Evolutionary conservation across 2,113 vertebrate species (phyloP), one percentile per base, ranked within the genome.

Genomic region (Tachysurus vachellii): DNA sequence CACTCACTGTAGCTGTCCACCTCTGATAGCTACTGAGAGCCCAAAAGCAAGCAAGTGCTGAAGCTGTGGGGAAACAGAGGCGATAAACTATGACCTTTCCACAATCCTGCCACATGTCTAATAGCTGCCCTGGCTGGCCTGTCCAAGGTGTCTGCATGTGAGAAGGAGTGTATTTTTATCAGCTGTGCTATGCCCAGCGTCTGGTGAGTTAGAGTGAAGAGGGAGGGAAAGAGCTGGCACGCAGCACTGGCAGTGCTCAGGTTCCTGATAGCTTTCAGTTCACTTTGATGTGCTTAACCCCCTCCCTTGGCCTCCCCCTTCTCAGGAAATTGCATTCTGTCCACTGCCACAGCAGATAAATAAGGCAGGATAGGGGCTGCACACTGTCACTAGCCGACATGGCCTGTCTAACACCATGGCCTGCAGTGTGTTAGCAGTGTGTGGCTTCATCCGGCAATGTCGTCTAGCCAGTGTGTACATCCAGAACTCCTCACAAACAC

Each of bases 291-390:
- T 96, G 92, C 91, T 84, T 88, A 88, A 93, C 94, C 92, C 87
- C 86, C 90, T 82, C 82, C 84, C 64, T 88, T 90, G 88, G 90
- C 81, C 5, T 86, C 90, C 92, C 92, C 91, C 94, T 92, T 93
- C 90, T 93, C 92, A 95, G 95, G 94, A 97, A 96, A 96, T 88
- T 93, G 94, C 93, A 94, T 93, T 93, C 90, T 91, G 85, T 94
- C 93, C 93, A 83, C 95, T 93, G 91, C 94, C 93, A 94, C 92
- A 87, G 92, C 64, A 91, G 94, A 96, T 94, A 95, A 95, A 96
- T 80, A 93, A 94, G 95, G 93, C 94, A 86, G 91, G 90, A 93
- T 90, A 92, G 62, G 92, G 93, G 87, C 93, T 92, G 95, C 86
- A 14, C 91, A 93, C 92, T 87, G 77, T 95, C 95, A 92, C 94